Evolutionary conservation across 2,888 invertebrate genomes (phyloP).

Genomic region (Eledona agricola): DNA sequence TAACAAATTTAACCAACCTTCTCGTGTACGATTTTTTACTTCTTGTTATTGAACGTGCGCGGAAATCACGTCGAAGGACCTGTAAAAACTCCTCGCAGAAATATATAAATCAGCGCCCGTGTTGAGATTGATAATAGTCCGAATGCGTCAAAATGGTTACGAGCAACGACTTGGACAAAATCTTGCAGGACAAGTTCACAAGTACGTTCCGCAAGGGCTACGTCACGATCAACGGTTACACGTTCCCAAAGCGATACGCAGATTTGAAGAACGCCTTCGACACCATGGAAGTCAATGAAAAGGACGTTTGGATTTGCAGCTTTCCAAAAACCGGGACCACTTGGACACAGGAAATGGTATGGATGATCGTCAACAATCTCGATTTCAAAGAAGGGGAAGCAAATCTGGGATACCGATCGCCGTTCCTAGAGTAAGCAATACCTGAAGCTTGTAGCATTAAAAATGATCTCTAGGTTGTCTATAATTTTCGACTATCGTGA

Average conservation of each 20-base stretch:
- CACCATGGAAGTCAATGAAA: constrained; percentile 62
- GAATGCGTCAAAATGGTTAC: constrained; percentile 16
- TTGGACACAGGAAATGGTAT: constrained; percentile 81
- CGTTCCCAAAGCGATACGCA: constrained; percentile 60
- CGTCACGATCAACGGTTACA: constrained; percentile 55
- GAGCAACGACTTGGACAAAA: constrained; percentile 40
- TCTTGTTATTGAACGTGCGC: background rate
- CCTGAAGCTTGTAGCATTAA: no score
- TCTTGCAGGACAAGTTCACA: constrained; percentile 51
- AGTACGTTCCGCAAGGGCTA: constrained; percentile 52
- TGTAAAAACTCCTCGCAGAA: constrained; percentile 7
- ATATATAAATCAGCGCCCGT: constrained; percentile 15
- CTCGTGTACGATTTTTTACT: constrained; percentile 1
- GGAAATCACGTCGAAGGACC: constrained; percentile 15
- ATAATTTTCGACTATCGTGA: constrained; percentile 27
- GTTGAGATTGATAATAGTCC: constrained; percentile 1
- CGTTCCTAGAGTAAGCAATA: constrained; percentile 72
- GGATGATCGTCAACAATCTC: constrained; percentile 71
- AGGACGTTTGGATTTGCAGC: constrained; percentile 67
- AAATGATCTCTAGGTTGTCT: constrained; percentile 47
- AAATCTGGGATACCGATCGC: constrained; percentile 70
- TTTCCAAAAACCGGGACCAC: constrained; percentile 74
- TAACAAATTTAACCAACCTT: no score
- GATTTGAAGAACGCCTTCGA: constrained; percentile 60
- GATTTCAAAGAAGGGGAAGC: constrained; percentile 67